phyloP scores from a whole-genome alignment of 2,888 invertebrate species.

The Hedya salicella region DNA sequence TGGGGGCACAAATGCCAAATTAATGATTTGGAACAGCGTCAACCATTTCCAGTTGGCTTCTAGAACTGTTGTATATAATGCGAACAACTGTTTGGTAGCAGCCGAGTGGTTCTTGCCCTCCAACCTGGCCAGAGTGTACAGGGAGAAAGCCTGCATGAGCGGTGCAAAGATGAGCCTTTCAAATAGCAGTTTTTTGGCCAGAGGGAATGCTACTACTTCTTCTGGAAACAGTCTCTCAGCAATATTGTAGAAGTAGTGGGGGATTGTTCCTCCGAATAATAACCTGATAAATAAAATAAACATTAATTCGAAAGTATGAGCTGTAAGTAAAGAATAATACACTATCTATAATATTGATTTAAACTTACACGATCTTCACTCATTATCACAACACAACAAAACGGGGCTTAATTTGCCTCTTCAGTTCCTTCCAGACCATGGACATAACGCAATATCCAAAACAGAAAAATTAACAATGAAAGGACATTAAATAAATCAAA shows the following conservation, averaged over 20 bases:
- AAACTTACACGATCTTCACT: too few species aligned
- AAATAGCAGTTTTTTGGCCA: conserved; percentile 87
- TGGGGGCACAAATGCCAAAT: conserved; percentile 90
- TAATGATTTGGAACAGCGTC: conserved; percentile 89
- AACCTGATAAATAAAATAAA: conserved; percentile 80
- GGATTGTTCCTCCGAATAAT: conserved; percentile 91
- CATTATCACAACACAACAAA: too few species aligned
- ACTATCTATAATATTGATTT: too few species aligned
- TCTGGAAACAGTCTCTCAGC: conserved; percentile 86
- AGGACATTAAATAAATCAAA: too few species aligned
- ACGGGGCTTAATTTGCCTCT: too few species aligned
- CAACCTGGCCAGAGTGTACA: conserved; percentile 90
- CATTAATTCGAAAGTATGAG: background rate
- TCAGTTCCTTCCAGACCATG: too few species aligned
- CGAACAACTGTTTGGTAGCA: conserved; percentile 86
- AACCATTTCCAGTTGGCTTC: conserved; percentile 91
- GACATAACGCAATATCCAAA: too few species aligned
- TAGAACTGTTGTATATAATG: conserved; percentile 87
- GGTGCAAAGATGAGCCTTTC: conserved; percentile 90
- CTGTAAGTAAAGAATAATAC: too few species aligned
- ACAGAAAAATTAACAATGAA: too few species aligned
- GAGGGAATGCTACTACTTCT: conserved; percentile 81
- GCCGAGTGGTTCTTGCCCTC: conserved; percentile 90
- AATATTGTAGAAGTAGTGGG: conserved; percentile 90
- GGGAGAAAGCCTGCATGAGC: conserved; percentile 88